Evolutionary conservation across 1,140 invertebrate species (phyloP), one percentile per base, ranked within the genome.

Genomic region (Rhopalosiphum padi): DNA sequence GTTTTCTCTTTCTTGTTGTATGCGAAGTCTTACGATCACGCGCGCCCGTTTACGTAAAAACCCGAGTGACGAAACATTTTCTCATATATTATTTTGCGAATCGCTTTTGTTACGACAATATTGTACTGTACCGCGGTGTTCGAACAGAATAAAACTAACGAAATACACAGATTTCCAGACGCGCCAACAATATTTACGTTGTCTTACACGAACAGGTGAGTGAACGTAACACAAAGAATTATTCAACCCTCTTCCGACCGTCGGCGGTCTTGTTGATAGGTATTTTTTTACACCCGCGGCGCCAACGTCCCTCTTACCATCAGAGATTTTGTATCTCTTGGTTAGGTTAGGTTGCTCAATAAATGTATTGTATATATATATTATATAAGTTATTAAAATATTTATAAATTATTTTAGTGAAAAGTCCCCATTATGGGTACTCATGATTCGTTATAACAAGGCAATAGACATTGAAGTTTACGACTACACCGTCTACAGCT

Each of bases 151-250:
- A n/a, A 30, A n/a, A 53, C 4, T 3, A 41, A 77, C 30, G 11
- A 22, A 60, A 5, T 22, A 22, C 46, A 48, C 30, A 43, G 46
- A 48, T 89, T 37, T 15, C 11, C 87, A 9, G n/a, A 51, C n/a
- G 21, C 48, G 22, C 46, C 43, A 51, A 30, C 21, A 48, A 35
- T 15, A 35, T 82, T 35, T 82, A 82, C 77, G n/a, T 82, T 35
- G 55, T 37, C 35, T 85, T 53, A 51, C 35, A 37, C 88, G 88
- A 89, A 89, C 88, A 53, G 88, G 88, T 89, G 51, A 89, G 51
- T 37, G 8, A 53, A 89, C 87, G 30, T 11, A 77, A 18, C 60
- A 7, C n/a, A 77, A 68, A 77, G 30, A 77, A 77, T 77, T 77
- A n/a, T 77, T 77, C 3, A 53, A 89, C 88, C 88, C 88, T 37